These are phyloP conservation scores for Pogoniulus pusillus DNA, from an alignment of 2,797 vertebrate genomes.

Conservation along the genomic window DNA sequence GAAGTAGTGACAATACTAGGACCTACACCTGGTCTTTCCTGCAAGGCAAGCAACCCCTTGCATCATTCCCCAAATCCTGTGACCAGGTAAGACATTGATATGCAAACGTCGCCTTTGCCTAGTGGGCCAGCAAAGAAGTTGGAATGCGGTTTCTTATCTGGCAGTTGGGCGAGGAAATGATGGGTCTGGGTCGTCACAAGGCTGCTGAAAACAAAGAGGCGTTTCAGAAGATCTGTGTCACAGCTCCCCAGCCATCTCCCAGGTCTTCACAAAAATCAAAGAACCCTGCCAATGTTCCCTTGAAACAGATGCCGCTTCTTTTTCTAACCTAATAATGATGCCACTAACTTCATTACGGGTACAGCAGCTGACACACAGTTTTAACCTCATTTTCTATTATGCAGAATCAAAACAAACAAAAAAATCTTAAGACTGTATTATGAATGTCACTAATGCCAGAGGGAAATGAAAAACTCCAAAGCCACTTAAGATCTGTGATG, in stretches of 20 bases:
- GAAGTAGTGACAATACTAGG: neutral
- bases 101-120: constrained; percentile 29
- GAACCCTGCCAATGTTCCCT: neutral
- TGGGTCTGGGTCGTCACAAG: constrained; percentile 48
- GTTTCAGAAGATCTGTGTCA: neutral
- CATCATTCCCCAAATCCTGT: constrained; percentile 31
- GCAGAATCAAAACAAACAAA: neutral
- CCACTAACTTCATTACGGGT: neutral
- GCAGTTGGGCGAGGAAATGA: constrained; percentile 16
- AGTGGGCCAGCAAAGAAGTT: neutral
- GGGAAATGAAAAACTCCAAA: neutral
- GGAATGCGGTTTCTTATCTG: constrained; percentile 56
- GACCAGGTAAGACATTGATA: constrained; percentile 35
- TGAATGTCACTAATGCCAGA: rapidly evolving
- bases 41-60: constrained; percentile 30
- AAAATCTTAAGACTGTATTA: neutral
- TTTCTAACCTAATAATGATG: neutral
- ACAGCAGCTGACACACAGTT: neutral
- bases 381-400: neutral
- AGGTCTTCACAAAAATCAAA: neutral
- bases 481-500: neutral
- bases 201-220: constrained; percentile 26
- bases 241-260: neutral
- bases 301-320: neutral
- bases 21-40: neutral